A percentile compares a stretch with the other conserved stretches of the same genome.
Conservation (phyloP, 2,797 vertebrate genomes). For the Otus scops region DNA sequence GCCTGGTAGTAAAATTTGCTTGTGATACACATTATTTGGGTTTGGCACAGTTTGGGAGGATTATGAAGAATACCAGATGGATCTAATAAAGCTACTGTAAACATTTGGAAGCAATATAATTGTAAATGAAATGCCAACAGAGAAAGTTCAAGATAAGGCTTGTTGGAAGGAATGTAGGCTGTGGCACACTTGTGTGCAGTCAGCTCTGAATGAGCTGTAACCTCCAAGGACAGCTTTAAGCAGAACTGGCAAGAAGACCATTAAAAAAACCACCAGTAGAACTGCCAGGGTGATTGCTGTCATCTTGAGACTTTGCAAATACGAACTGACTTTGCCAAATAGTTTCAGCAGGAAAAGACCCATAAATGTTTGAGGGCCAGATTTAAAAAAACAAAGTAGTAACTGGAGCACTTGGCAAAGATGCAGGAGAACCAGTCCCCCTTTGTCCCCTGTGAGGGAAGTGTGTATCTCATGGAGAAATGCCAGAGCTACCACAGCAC, state of each 20-base stretch:
- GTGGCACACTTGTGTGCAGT: background rate
- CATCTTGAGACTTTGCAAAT: background rate
- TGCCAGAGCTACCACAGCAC: background rate
- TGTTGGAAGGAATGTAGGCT: background rate
- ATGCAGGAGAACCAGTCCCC: background rate
- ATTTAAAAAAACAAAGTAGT: background rate
- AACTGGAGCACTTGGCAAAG: background rate
- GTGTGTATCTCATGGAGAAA: fast-evolving
- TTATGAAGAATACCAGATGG: conserved; percentile 28
- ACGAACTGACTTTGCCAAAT: background rate
- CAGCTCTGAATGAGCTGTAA: background rate
- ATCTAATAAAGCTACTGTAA: conserved; percentile 42
- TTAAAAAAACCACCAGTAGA: background rate
- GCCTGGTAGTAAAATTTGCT: conserved; percentile 1
- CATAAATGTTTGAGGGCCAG: background rate
- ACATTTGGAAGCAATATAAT: conserved; percentile 13
- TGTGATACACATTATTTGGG: conserved; percentile 19
- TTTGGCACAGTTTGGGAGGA: conserved; percentile 3
- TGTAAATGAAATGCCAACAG: background rate
- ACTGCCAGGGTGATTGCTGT: background rate
- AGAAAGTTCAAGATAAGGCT: background rate
- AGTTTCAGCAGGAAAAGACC: background rate
- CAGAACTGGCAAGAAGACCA: background rate
- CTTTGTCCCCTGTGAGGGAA: background rate
- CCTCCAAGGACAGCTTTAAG: background rate